Conservation (phyloP, 2,113 vertebrate genomes). For the Phocoena sinus region DNA sequence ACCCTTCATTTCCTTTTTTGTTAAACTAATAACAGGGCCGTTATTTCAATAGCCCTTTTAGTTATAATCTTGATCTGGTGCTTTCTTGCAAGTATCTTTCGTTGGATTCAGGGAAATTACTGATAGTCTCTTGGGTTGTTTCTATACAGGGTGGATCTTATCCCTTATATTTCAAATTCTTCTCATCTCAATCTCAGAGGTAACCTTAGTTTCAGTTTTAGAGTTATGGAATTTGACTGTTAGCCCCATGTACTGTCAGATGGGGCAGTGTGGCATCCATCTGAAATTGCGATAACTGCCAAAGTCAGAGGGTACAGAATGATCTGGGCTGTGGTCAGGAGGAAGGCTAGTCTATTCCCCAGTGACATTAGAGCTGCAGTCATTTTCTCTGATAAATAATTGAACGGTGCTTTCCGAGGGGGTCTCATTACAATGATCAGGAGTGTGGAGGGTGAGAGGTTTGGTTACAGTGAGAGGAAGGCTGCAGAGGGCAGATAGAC, state of each 20-base stretch:
- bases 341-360: not conserved
- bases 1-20: not conserved
- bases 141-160: not conserved
- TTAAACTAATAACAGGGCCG: not conserved
- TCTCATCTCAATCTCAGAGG: not conserved
- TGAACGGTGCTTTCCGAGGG: conserved; percentile 72
- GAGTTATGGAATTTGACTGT: not conserved
- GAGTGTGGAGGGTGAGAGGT: conserved; percentile 49
- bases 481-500: not conserved
- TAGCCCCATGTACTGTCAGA: not conserved
- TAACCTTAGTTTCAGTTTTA: not conserved
- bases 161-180: not conserved
- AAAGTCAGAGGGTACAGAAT: conserved; percentile 16
- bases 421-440: conserved; percentile 77
- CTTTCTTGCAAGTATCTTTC: not conserved
- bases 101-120: not conserved
- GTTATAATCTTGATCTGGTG: not conserved
- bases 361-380: conserved; percentile 77
- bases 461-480: conserved; percentile 75
- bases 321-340: conserved; percentile 38
- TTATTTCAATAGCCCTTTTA: not conserved
- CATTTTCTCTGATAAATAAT: conserved; percentile 85
- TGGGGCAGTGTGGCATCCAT: not conserved
- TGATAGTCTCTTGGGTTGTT: not conserved
- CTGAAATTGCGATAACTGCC: not conserved